Evolutionary conservation across 92 coral and sea anemone species (phyloP).

Genomic region (Porites rus): DNA sequence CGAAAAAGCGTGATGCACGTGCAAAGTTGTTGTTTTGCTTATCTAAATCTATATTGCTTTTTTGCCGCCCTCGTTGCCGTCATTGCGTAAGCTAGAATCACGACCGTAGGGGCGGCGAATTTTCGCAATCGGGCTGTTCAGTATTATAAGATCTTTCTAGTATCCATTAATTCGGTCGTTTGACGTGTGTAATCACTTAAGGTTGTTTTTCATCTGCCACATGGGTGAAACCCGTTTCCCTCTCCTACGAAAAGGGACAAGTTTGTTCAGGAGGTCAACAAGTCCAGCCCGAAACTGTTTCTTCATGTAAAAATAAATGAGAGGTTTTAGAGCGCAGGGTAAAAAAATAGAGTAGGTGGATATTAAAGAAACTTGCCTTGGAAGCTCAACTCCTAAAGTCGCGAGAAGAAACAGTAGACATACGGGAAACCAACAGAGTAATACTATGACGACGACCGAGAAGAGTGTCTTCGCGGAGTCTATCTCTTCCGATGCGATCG

Average conservation of each 20-base stretch:
- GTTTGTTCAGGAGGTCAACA: constrained; percentile 22
- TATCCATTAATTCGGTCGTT: constrained; percentile 1
- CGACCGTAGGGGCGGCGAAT: no score
- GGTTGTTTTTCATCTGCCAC: neutral
- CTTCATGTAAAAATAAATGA: constrained; percentile 64
- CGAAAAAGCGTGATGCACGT: no score
- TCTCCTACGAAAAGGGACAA: constrained; percentile 10
- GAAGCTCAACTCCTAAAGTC: constrained; percentile 55
- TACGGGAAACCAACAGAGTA: constrained; percentile 64
- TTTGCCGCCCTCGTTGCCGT: no score
- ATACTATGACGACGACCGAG: constrained; percentile 61
- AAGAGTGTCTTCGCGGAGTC: constrained; percentile 64
- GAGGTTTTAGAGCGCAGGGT: constrained; percentile 59
- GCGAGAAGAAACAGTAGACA: constrained; percentile 44
- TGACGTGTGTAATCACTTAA: neutral
- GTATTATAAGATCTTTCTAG: neutral
- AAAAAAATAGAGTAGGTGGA: constrained; percentile 47
- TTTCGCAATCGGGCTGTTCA: neutral
- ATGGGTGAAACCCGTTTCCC: constrained; percentile 19
- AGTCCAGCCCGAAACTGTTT: constrained; percentile 59
- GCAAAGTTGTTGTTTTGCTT: no score
- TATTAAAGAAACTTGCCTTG: constrained; percentile 54
- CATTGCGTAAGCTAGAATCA: no score
- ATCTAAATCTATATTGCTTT: no score
- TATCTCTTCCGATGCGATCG: constrained; percentile 57